phyloP scores from a whole-genome alignment of 2,888 invertebrate genomes.

The Hyposoter dolosus region DNA sequence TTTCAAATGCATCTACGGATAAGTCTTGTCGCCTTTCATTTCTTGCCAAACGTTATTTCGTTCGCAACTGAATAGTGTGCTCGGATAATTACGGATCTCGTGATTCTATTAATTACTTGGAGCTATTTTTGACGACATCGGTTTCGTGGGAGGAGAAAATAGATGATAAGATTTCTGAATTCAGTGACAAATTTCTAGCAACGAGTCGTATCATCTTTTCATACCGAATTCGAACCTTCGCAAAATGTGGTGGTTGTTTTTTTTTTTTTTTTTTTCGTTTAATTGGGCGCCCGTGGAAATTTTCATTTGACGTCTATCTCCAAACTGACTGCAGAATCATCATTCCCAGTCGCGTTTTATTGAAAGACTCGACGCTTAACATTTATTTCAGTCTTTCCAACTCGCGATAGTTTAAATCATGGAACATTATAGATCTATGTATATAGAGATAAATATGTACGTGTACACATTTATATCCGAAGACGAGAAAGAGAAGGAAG shows the following conservation, averaged over 20 bases:
- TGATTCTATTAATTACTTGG: neutral
- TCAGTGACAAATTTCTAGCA: neutral
- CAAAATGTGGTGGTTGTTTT: neutral
- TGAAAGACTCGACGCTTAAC: neutral
- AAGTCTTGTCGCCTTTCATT: neutral
- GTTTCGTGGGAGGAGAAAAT: neutral
- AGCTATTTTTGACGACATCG: neutral
- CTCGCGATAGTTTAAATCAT: neutral
- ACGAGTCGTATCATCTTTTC: neutral
- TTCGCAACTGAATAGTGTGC: neutral
- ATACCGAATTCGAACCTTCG: neutral
- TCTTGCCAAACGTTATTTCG: neutral
- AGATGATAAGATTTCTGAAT: neutral
- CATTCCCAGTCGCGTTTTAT: neutral
- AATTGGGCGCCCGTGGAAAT: neutral
- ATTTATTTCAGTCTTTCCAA: neutral
- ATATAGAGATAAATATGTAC: neutral
- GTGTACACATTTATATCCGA: neutral
- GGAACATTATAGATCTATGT: neutral
- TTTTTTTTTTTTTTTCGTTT: neutral
- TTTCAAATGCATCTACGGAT: too few species aligned
- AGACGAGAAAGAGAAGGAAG: slow-evolving; percentile 14
- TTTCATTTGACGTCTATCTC: neutral
- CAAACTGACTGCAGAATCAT: neutral
- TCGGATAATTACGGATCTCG: neutral